These are phyloP conservation scores for Pollachius pollachius DNA, from an alignment of 2,113 vertebrate genomes.

Conservation along the genomic window DNA sequence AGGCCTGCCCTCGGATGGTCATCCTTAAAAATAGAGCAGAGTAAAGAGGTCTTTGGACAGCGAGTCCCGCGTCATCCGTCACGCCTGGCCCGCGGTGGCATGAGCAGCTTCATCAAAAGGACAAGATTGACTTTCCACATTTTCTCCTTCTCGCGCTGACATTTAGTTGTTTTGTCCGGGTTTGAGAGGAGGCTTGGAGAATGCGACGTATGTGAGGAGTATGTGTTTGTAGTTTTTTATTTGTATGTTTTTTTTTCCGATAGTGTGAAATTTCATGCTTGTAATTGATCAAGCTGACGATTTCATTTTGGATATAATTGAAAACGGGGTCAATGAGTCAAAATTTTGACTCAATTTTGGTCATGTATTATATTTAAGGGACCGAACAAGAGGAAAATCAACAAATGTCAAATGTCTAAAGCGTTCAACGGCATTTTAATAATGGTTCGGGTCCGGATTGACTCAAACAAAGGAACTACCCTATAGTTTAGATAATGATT, in stretches of 20 bases:
- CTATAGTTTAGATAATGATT: too few relatives aligned
- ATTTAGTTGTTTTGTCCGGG: conserved; percentile 57
- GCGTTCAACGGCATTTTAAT: too few relatives aligned
- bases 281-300: not conserved
- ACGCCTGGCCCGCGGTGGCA: conserved; percentile 54
- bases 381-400: not conserved
- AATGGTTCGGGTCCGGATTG: too few relatives aligned
- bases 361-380: not conserved
- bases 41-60: conserved; percentile 55
- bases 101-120: conserved; percentile 66
- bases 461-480: too few relatives aligned
- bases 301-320: not conserved
- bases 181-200: conserved; percentile 24
- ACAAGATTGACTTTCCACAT: conserved; percentile 69
- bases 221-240: not conserved
- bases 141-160: conserved; percentile 60
- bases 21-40: conserved; percentile 63
- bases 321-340: too few relatives aligned
- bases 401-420: not conserved
- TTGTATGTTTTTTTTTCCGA: conserved; percentile 10
- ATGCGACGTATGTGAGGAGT: not conserved
- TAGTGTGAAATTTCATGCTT: not conserved
- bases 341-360: too few relatives aligned
- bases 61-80: conserved; percentile 56
- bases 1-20: conserved; percentile 41